phyloP scores from a whole-genome alignment of 2,113 vertebrate genomes.

The Trachemys scripta region DNA sequence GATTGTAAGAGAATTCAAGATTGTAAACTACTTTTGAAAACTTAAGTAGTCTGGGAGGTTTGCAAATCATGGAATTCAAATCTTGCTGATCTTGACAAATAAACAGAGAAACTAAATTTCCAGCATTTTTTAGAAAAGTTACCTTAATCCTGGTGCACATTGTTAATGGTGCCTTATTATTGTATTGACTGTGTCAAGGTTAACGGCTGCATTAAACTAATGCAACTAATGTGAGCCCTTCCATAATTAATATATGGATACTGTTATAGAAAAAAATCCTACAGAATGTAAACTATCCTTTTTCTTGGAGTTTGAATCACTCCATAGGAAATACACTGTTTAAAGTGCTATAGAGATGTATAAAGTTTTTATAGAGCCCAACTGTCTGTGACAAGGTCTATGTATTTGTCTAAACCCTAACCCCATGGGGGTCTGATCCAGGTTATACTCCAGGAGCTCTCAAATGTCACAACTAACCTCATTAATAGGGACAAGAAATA shows the following conservation, averaged over 20 bases:
- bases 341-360: not conserved
- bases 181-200: not conserved
- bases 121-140: not conserved
- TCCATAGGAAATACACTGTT: not conserved
- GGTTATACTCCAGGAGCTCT: not conserved
- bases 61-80: not conserved
- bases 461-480: not conserved
- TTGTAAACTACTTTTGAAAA: not conserved
- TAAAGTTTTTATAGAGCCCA: not conserved
- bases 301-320: not conserved
- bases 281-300: not conserved
- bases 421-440: not conserved
- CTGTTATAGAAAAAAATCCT: not conserved
- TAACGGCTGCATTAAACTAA: constrained; percentile 3
- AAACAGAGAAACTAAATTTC: not conserved
- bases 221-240: not conserved
- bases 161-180: not conserved
- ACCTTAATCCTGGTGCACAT: not conserved
- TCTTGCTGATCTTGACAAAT: constrained; percentile 5
- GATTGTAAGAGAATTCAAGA: not conserved
- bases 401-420: not conserved
- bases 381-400: not conserved
- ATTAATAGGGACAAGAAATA: not conserved
- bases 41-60: not conserved
- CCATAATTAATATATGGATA: not conserved